Evolutionary conservation across 2,888 invertebrate species (phyloP).

Genomic region (Empis livida): DNA sequence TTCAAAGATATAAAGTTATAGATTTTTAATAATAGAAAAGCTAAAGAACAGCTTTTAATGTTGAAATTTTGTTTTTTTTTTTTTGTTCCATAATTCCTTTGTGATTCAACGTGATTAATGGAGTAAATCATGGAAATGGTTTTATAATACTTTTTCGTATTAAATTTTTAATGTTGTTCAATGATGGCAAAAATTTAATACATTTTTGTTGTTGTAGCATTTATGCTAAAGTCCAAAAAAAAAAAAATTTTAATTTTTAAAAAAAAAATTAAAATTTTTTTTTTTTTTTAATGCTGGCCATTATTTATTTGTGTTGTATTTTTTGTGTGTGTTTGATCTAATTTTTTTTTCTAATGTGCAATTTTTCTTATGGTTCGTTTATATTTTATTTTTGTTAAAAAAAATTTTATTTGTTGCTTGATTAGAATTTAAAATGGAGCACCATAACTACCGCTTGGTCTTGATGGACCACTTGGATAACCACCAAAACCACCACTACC

Average conservation of each 20-base stretch:
- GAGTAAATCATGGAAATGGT: no score
- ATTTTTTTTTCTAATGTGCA: not conserved
- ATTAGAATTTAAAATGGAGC: conserved; percentile 31
- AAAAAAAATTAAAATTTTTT: not conserved
- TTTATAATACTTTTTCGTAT: not conserved
- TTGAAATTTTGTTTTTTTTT: no score
- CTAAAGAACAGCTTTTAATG: no score
- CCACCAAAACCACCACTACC: conserved; percentile 34
- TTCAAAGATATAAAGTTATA: not conserved
- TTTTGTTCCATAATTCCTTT: no score
- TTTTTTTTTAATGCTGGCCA: not conserved
- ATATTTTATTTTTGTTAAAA: not conserved
- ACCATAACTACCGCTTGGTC: conserved; percentile 58
- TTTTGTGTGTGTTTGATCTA: not conserved
- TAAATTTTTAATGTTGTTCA: not conserved
- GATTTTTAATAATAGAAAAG: no score
- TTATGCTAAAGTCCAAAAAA: no score
- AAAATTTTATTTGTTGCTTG: not conserved
- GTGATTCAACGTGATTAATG: no score
- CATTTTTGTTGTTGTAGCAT: no score
- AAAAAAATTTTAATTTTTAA: no score
- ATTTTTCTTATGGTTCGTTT: no score
- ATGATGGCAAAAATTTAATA: no score
- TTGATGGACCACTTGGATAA: conserved; percentile 41
- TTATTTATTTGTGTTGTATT: not conserved